A percentile compares a stretch with the other conserved stretches of the same genome.
Conservation (phyloP, 1,140 invertebrate genomes). For the Rhagoletis zephyria region DNA sequence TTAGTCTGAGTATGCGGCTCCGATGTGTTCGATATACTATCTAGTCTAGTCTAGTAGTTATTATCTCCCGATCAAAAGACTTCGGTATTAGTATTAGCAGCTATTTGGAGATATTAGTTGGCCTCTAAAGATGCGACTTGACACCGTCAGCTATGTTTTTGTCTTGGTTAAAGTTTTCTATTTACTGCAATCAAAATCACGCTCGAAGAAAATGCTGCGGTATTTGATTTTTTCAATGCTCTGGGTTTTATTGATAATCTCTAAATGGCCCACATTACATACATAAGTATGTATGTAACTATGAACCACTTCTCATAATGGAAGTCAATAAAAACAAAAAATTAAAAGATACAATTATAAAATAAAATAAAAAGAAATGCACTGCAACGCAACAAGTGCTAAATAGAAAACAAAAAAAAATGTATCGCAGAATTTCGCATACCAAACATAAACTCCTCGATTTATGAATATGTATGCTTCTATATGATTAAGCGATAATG, state of each 20-base stretch:
- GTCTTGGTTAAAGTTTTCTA: too few relatives aligned
- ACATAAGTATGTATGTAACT: not conserved
- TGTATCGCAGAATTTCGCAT: not conserved
- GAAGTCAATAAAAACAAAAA: not conserved
- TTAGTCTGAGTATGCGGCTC: too few relatives aligned
- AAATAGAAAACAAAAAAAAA: not conserved
- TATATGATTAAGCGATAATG: not conserved
- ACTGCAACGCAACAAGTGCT: conserved; percentile 44
- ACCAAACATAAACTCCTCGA: not conserved
- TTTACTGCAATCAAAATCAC: too few relatives aligned
- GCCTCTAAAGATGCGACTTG: too few relatives aligned
- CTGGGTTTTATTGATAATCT: not conserved
- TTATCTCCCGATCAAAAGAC: too few relatives aligned
- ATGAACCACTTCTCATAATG: not conserved
- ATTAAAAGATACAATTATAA: not conserved
- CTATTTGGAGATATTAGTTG: too few relatives aligned
- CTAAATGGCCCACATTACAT: not conserved
- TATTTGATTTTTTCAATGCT: not conserved
- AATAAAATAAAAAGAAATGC: not conserved
- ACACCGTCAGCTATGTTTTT: too few relatives aligned
- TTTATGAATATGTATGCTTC: not conserved
- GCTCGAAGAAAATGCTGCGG: too few relatives aligned
- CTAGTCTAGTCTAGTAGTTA: too few relatives aligned
- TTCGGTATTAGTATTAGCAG: too few relatives aligned
- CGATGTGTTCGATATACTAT: too few relatives aligned